Evolutionary conservation across 2,113 vertebrate genomes (phyloP).

Genomic region (Morphnarchus princeps): DNA sequence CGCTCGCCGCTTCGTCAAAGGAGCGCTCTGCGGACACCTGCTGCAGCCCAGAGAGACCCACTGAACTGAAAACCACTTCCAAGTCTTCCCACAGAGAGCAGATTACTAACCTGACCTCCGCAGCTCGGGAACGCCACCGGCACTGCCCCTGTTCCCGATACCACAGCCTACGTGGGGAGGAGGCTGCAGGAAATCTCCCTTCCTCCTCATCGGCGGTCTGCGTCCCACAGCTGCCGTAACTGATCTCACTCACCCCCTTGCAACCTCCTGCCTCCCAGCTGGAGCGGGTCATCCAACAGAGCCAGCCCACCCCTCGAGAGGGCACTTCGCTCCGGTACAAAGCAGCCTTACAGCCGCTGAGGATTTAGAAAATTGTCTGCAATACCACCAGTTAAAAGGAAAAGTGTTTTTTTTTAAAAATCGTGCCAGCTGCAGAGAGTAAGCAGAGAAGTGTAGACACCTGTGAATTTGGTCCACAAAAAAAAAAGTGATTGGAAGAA

Average conservation of each 20-base stretch:
- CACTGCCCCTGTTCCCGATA: accelerated
- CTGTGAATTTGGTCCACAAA: background rate
- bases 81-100: background rate
- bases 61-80: background rate
- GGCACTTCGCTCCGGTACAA: background rate
- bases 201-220: accelerated
- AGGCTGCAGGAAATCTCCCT: background rate
- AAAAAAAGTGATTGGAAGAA: background rate
- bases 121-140: background rate
- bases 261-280: background rate
- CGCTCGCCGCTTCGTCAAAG: accelerated
- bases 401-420: background rate
- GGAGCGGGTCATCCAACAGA: background rate
- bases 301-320: background rate
- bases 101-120: background rate
- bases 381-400: too few species aligned
- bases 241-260: accelerated
- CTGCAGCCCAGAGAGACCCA: background rate
- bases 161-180: accelerated
- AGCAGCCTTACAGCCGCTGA: background rate
- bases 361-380: background rate
- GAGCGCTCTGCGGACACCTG: accelerated
- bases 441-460: background rate
- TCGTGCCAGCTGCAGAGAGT: background rate
- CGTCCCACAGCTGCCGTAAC: accelerated